Evolutionary conservation across 35 echinoderm and acorn worm species (phyloP).

Genomic region (Ptychodera flava): DNA sequence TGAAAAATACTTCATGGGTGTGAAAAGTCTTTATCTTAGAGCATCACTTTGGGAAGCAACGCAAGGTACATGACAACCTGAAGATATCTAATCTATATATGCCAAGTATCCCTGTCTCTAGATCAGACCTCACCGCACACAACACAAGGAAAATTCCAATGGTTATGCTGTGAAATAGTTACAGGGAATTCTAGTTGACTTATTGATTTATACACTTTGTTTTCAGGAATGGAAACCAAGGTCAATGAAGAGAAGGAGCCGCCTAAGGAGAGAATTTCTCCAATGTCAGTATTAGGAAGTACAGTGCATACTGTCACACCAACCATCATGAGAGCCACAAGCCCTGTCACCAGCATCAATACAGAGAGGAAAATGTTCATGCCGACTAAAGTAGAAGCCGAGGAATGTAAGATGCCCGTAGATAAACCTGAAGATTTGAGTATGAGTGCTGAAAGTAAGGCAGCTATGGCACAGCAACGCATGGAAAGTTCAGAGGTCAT

Average conservation of each 20-base stretch:
- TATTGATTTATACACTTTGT: too few species aligned
- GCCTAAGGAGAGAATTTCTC: not conserved
- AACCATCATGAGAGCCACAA: not conserved
- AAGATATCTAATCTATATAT: too few species aligned
- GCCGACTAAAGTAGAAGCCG: not conserved
- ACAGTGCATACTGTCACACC: not conserved
- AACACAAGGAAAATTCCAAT: too few species aligned
- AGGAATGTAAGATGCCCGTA: not conserved
- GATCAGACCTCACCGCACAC: too few species aligned
- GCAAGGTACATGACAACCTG: too few species aligned
- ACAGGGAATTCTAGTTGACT: too few species aligned
- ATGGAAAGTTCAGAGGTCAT: not conserved
- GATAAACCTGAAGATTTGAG: not conserved
- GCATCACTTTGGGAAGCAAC: too few species aligned
- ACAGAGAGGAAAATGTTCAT: not conserved
- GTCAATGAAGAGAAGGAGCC: not conserved
- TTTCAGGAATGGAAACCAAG: not conserved
- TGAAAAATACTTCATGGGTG: too few species aligned
- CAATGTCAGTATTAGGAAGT: not conserved
- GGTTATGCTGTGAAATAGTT: too few species aligned
- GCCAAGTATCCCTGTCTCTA: too few species aligned
- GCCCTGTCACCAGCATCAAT: not conserved
- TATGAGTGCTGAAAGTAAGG: not conserved
- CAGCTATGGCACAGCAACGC: not conserved
- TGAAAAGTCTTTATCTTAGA: too few species aligned